Conservation (phyloP, 2,888 invertebrate genomes). For the Cantharis nigra region DNA sequence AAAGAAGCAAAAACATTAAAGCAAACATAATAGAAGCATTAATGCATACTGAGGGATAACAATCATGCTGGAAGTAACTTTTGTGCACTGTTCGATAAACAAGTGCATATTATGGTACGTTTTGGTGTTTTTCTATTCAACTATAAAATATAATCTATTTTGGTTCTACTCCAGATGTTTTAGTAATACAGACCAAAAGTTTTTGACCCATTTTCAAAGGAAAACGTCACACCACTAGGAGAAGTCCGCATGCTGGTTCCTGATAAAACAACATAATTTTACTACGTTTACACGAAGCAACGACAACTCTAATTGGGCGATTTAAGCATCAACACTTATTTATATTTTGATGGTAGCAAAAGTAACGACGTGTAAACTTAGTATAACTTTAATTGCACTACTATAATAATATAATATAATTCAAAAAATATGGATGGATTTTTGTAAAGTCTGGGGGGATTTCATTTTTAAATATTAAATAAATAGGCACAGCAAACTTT, state of each 20-base stretch:
- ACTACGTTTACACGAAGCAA: constrained; percentile 40
- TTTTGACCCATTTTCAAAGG: constrained; percentile 67
- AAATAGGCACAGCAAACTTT: constrained; percentile 28
- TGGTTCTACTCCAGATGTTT: constrained; percentile 21
- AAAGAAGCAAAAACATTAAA: constrained; percentile 41
- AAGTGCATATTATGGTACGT: constrained; percentile 17
- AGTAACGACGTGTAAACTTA: constrained; percentile 39
- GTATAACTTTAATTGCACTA: constrained; percentile 3
- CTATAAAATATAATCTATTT: constrained; percentile 13
- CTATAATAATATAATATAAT: background rate
- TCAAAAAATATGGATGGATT: constrained; percentile 10
- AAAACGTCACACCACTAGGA: constrained; percentile 70
- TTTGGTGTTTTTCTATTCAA: constrained; percentile 19
- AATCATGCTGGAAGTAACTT: constrained; percentile 25
- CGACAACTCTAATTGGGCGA: constrained; percentile 2
- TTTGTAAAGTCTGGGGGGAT: constrained; percentile 34
- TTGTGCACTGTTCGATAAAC: constrained; percentile 22
- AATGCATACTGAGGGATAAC: constrained; percentile 26
- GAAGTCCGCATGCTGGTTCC: constrained; percentile 68
- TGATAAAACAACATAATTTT: constrained; percentile 46
- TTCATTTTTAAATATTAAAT: constrained; percentile 21
- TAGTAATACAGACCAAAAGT: constrained; percentile 60
- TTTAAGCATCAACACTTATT: background rate
- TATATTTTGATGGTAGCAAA: constrained; percentile 17
- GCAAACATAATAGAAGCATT: constrained; percentile 25